Evolutionary conservation across 2,113 vertebrate species (phyloP).

Genomic region (Ancistrus triradiatus): DNA sequence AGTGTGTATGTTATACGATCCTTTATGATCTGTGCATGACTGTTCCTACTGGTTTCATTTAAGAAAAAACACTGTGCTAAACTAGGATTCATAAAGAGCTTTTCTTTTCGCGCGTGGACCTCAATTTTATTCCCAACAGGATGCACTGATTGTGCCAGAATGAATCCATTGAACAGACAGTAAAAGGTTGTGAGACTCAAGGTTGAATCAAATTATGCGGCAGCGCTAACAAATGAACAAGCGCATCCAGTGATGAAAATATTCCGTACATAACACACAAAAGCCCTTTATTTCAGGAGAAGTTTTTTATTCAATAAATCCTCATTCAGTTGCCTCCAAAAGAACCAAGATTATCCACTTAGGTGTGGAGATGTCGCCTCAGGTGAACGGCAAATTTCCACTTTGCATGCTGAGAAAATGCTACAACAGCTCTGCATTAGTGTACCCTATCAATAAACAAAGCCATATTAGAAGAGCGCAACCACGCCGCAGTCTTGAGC

Average conservation of each 20-base stretch:
- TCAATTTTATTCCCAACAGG: not conserved
- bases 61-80: too few relatives aligned
- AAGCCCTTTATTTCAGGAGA: slow-evolving; percentile 31
- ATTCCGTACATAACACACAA: slow-evolving; percentile 14
- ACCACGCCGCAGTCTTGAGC: slow-evolving; percentile 1
- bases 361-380: slow-evolving; percentile 6
- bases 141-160: not conserved
- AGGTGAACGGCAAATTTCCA: slow-evolving; percentile 17
- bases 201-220: slow-evolving; percentile 28
- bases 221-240: slow-evolving; percentile 40
- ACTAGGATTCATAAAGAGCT: too few relatives aligned
- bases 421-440: slow-evolving; percentile 11
- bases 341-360: slow-evolving; percentile 44
- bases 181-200: not conserved
- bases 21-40: too few relatives aligned
- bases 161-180: not conserved
- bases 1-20: too few relatives aligned
- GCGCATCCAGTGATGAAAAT: slow-evolving; percentile 19
- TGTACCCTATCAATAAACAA: slow-evolving; percentile 24
- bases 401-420: slow-evolving; percentile 25
- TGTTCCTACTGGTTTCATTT: too few relatives aligned
- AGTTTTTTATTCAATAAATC: slow-evolving; percentile 42
- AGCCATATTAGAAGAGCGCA: not conserved
- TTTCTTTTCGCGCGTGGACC: too few relatives aligned
- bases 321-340: slow-evolving; percentile 34